Base-by-base conservation (phyloP, 1,140 invertebrate genomes). In the Ceratosolen solmsi region DNA sequence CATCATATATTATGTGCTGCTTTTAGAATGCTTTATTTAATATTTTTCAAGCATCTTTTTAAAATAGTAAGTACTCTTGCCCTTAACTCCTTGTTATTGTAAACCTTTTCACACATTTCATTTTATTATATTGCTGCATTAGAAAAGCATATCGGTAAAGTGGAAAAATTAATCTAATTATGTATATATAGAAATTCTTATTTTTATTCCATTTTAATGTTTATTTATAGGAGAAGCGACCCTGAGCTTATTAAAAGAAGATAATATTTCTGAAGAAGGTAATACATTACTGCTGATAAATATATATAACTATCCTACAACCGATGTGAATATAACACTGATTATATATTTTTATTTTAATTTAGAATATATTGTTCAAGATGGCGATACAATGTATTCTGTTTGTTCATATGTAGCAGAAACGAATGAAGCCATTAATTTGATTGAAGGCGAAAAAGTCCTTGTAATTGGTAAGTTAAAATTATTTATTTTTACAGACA, bases 401-500 rank as follows among this genome's bases (percentile, higher is more conserved):
- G 95, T 97, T 38, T 96, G 95, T 86, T 95, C 96, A 5, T 98
- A 97, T 86, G 93, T 96, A 51, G 96, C 96, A n/a, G 96, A 98
- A 92, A 96, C 95, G 65, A 94, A 96, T 82, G 96, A 97, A 89
- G 95, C 96, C 9, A 95, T 98, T 77, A 96, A 96, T 88, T 92
- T 98, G 17, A 95, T 97, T 0, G 97, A 98, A 92, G 97, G 97
- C 79, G 97, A 98, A 93, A 94, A 94, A 87, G 94, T 98, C 20
- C 96, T 96, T 82, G 94, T 98, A 46, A 92, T 98, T 82, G 96
- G 96, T 95, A 93, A 88, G 15, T 58, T 38, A 22, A 7, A 30
- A 54, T 11, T 60, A 63, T 49, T 33, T 27, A 63, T 49, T 33
- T 27, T 73, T 65, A 63, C n/a, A n/a, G 33, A 54, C 49, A 20